Evolutionary conservation across 2,888 invertebrate species (phyloP), one percentile per base, ranked within the genome.

Genomic region (Eutolmus rufibarbis): DNA sequence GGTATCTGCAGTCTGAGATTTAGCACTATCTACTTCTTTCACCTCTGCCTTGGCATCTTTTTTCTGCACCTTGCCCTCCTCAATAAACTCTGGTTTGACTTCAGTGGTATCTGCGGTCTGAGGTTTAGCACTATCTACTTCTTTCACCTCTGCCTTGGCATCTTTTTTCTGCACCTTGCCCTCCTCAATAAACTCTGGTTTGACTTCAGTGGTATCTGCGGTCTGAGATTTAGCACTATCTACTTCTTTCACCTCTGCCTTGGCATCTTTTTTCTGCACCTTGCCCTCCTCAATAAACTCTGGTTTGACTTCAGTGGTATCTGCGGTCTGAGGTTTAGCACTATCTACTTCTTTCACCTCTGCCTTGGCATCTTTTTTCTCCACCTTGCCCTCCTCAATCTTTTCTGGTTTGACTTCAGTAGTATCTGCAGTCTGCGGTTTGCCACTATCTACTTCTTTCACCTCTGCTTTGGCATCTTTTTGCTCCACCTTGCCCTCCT

Each of bases 241-340:
- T 7, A 88, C 78, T 76, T 88, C 89, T 89, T 89, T 87, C 74
- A 56, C 87, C 66, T 79, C 89, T 87, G 40, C 89, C 86, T 87
- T 87, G 88, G 82, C 89, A 86, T 84, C 87, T 43, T 40, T 74
- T 74, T 57, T 89, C 43, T 78, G 14, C 40, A 78, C 40, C 34
- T 78, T 40, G 9, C 37, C 79, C 87, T 1, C 82, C 87, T 74
- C 89, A 78, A 9, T 28, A n/a, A n/a, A n/a, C 16, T 66, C 78
- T 76, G 16, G 43, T 77, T 51, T 76, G 12, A 23, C 74, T 74
- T 84, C 81, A 3, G 51, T 40, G 23, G 43, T 86, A 28, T 74
- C 40, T 74, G 46, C 56, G n/a, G 31, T 31, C 51, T 28, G 34
- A 1, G 37, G 12, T n/a, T 78, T 76, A 5, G 34, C 28, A 3